A percentile compares a stretch with the other conserved stretches of the same genome.
Conservation (phyloP, 2,888 invertebrate genomes). For the Rhamnusium bicolor region DNA sequence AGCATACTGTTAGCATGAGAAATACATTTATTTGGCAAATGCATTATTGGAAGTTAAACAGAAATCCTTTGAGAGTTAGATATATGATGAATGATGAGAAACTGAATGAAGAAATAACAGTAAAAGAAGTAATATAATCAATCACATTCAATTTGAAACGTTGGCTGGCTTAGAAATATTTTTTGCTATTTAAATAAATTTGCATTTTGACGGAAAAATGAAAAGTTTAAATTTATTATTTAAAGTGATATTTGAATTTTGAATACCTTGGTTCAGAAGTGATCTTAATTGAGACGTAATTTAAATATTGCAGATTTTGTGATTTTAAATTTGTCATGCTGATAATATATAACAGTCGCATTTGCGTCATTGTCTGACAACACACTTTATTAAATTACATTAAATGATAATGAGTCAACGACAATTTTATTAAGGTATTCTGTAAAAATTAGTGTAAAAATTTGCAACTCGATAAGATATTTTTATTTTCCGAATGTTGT, state of each 20-base stretch:
- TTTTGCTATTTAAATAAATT: constrained; percentile 28
- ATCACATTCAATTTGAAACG: constrained; percentile 23
- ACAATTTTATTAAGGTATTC: no score
- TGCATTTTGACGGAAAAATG: constrained; percentile 12
- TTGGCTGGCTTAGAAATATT: constrained; percentile 10
- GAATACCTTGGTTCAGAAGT: not conserved
- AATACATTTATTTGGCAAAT: constrained; percentile 24
- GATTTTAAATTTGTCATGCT: not conserved
- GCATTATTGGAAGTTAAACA: constrained; percentile 20
- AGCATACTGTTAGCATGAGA: constrained; percentile 16
- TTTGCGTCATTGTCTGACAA: not conserved
- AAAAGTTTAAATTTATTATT: constrained; percentile 14
- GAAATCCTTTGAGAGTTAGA: constrained; percentile 22
- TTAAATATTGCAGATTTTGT: not conserved
- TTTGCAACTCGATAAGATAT: no score
- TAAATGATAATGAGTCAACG: no score
- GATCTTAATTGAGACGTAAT: not conserved
- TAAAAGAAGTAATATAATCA: constrained; percentile 30
- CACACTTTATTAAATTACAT: not conserved
- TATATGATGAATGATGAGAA: constrained; percentile 29
- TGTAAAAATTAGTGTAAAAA: no score
- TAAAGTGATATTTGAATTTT: not conserved
- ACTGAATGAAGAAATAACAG: constrained; percentile 12
- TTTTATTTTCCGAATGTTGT: no score
- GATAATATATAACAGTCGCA: not conserved